phyloP scores from a whole-genome alignment of 2,797 vertebrate species.

The Platalea minor region DNA sequence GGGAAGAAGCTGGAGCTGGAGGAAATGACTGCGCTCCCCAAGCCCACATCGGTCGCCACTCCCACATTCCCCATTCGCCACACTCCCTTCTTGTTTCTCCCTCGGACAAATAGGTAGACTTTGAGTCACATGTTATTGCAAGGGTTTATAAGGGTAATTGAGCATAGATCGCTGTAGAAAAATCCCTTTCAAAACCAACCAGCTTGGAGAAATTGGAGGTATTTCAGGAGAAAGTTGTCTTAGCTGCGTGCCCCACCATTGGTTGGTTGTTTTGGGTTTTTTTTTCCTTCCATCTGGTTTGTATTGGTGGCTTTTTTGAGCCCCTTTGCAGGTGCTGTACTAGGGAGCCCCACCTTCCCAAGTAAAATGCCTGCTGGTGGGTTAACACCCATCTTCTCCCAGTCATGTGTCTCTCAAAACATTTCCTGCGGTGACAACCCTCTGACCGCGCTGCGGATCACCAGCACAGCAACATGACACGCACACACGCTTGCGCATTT shows the following conservation, averaged over 20 bases:
- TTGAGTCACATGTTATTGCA: constrained; percentile 46
- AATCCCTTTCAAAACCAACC: not conserved
- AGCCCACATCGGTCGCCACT: not conserved
- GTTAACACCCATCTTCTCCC: not conserved
- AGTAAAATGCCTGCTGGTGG: not conserved
- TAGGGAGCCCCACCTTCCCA: not conserved
- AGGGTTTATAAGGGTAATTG: constrained; percentile 37
- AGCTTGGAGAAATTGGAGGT: not conserved
- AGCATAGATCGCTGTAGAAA: not conserved
- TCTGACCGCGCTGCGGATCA: not conserved
- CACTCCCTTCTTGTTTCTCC: constrained; percentile 11
- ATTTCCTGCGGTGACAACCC: not conserved
- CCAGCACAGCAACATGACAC: not conserved
- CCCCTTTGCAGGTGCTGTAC: not conserved
- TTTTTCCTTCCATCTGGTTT: not conserved
- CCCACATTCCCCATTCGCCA: constrained; percentile 44
- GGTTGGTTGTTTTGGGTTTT: not conserved
- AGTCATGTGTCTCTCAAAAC: not conserved
- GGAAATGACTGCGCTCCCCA: not conserved
- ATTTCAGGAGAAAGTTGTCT: not conserved
- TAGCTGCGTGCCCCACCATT: not conserved
- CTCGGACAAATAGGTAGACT: constrained; percentile 33
- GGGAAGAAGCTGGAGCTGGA: not conserved
- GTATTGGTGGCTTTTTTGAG: not conserved
- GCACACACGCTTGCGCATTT: fast-evolving